phyloP scores from a whole-genome alignment of 2,888 invertebrate genomes.

The Microchrysa polita region DNA sequence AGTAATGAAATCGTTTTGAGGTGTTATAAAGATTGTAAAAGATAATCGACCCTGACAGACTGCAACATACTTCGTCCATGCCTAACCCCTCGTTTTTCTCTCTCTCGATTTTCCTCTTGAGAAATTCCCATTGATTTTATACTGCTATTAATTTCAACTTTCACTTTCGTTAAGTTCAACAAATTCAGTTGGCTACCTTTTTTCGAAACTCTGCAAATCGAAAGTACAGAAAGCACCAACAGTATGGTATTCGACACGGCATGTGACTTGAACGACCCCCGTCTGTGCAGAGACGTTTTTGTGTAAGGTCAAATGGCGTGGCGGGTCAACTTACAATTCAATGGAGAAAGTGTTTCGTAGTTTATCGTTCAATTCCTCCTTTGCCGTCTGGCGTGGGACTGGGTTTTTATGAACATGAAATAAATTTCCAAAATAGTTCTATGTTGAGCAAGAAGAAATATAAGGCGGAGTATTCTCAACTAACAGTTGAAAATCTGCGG shows the following conservation, averaged over 20 bases:
- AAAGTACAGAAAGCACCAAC: too few relatives aligned
- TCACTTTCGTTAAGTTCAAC: constrained; percentile 21
- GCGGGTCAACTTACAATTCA: neutral
- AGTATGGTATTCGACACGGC: too few relatives aligned
- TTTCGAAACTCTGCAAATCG: neutral
- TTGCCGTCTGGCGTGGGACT: neutral
- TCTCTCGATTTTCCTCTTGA: constrained; percentile 2
- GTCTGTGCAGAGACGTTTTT: neutral
- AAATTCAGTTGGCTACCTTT: neutral
- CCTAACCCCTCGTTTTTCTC: neutral
- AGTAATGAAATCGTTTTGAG: neutral
- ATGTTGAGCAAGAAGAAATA: too few relatives aligned
- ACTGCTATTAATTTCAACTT: neutral
- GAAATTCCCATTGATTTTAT: neutral
- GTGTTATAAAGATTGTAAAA: neutral
- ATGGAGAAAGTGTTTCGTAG: constrained; percentile 4
- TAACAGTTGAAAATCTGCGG: too few relatives aligned
- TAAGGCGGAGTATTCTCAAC: too few relatives aligned
- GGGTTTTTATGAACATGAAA: too few relatives aligned
- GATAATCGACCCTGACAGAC: neutral
- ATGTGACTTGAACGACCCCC: too few relatives aligned
- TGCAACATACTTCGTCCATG: neutral
- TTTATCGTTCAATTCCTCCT: neutral
- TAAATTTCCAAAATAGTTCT: too few relatives aligned
- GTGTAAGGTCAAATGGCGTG: neutral